These are phyloP conservation scores for Plebejus argus DNA, from an alignment of 2,888 invertebrate genomes.

Conservation along the genomic window DNA sequence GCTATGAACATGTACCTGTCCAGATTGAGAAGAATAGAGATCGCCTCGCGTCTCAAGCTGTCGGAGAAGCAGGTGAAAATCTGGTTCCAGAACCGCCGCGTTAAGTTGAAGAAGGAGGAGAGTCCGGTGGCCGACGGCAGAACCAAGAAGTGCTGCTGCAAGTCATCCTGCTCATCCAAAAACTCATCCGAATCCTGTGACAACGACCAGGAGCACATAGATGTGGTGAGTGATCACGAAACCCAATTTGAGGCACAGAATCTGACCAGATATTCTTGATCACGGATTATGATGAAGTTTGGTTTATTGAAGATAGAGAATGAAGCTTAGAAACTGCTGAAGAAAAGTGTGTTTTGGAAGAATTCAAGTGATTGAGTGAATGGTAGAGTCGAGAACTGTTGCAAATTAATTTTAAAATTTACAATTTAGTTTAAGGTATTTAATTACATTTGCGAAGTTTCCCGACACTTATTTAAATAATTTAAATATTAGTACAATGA, in stretches of 20 bases:
- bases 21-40: slow-evolving; percentile 93
- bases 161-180: slow-evolving; percentile 59
- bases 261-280: slow-evolving; percentile 59
- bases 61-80: slow-evolving; percentile 98
- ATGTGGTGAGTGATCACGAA: slow-evolving; percentile 72
- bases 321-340: not conserved
- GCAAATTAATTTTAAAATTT: not conserved
- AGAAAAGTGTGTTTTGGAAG: not conserved
- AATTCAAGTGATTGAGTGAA: not conserved
- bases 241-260: slow-evolving; percentile 61
- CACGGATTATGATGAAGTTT: not conserved
- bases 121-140: slow-evolving; percentile 72
- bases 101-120: slow-evolving; percentile 96
- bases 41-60: slow-evolving; percentile 91
- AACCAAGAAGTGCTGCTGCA: slow-evolving; percentile 67
- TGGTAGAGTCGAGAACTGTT: not conserved
- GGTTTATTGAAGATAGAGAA: not conserved
- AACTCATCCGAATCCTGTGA: slow-evolving; percentile 59
- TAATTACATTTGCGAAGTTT: not conserved
- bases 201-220: slow-evolving; percentile 68
- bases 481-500: not conserved
- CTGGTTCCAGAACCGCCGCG: slow-evolving; percentile 97
- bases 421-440: not conserved
- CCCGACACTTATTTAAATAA: not conserved
- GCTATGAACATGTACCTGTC: slow-evolving; percentile 94